Base-by-base conservation (phyloP, 1,140 invertebrate species). In the Anagrus nilaparvatae region DNA sequence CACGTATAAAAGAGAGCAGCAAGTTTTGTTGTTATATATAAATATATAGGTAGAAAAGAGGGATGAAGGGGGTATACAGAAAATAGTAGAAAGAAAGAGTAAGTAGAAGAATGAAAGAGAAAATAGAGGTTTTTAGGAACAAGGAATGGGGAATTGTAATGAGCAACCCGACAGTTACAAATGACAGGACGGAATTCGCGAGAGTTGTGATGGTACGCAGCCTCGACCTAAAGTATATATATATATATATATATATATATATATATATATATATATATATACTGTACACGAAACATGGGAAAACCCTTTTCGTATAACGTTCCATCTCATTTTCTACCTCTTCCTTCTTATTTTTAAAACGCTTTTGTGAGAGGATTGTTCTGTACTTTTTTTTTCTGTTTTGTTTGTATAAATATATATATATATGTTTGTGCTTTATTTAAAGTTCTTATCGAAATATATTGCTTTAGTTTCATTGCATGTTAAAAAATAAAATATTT, bases 121-220 rank as follows among this genome's bases (percentile, higher is more conserved):
- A 40, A 44, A 52, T 49, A 49, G 49, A 46, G 29, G 49, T 45
- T 50, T 55, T 59, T 51, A 37, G 46, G 51, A 47, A 43, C 56
- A 55, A 63, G 61, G 64, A 65, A 69, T 63, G 64, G 64, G 63
- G 63, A 69, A 67, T 67, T 69, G 65, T 69, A 69, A 69, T 67
- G 65, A 69, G 65, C 65, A 67, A 56, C 58, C 59, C 53, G 65
- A 69, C 65, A 69, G 65, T 69, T 69, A 69, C 65, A 69, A 69
- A 69, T 69, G 66, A 69, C 62, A 66, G 66, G 63, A 66, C 59
- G 63, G 63, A 69, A 67, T 67, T 67, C 64, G 63, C 64, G 63
- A 63, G 63, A 61, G 61, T 60, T 56, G 60, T 60, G 65, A 65
- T 64, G 61, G 60, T 65, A 63, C 53, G 59, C 59, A 55, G 60